Evolutionary conservation across 2,888 invertebrate genomes (phyloP).

Genomic region (Trichacis sp.): DNA sequence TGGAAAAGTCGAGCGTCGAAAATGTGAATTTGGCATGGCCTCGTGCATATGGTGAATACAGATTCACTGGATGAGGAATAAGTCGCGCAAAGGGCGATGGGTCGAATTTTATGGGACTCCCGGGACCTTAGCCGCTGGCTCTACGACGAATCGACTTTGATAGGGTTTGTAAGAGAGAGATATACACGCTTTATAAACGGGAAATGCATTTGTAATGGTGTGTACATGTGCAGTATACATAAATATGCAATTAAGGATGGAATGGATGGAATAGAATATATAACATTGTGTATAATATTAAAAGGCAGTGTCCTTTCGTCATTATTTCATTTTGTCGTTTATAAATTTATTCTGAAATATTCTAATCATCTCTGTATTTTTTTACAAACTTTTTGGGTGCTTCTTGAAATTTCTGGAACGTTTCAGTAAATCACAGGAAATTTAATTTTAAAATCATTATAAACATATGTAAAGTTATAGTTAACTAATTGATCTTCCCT

Average conservation of each 20-base stretch:
- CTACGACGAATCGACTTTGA: conserved; percentile 37
- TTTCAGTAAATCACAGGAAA: too few species aligned
- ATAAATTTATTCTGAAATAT: too few species aligned
- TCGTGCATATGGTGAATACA: conserved; percentile 21
- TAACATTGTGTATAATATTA: too few species aligned
- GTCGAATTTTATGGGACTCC: conserved; percentile 61
- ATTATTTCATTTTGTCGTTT: too few species aligned
- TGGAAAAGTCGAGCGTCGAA: background rate
- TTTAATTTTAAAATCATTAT: too few species aligned
- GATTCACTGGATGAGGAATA: conserved; percentile 28
- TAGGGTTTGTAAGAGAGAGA: conserved; percentile 18
- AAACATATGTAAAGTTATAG: too few species aligned
- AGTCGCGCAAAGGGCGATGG: conserved; percentile 47
- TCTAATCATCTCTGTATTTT: too few species aligned
- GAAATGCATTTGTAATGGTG: conserved; percentile 4
- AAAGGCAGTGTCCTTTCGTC: too few species aligned
- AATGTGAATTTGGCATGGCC: conserved; percentile 13
- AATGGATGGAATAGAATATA: too few species aligned
- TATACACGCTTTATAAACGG: conserved; percentile 4
- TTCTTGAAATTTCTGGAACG: too few species aligned
- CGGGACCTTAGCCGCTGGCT: conserved; percentile 59
- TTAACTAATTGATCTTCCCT: too few species aligned
- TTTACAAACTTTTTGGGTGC: too few species aligned
- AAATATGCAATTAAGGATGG: background rate
- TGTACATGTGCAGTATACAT: conserved; percentile 14